Base-by-base conservation (phyloP, 2,888 invertebrate species). In the Habrosyne pyritoides region DNA sequence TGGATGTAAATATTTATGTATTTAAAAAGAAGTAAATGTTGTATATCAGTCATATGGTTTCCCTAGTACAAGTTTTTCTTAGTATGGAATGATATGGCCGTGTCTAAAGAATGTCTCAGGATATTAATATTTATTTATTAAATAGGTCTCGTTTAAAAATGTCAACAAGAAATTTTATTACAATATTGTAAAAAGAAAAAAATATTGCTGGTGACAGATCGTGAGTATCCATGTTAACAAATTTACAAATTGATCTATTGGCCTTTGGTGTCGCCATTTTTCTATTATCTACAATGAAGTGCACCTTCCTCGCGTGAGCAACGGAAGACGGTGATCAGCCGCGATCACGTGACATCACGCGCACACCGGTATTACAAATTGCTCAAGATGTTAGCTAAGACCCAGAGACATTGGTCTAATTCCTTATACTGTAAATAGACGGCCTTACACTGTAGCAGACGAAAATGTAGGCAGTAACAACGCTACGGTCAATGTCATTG, bases 311-410 rank as follows among this genome's bases (percentile, higher is more conserved):
- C 21, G 67, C 69, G 66, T 73, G 79, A 68, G 59, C 58, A 56
- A 47, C 81, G 83, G 82, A 83, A 73, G 73, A 68, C 59, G 61
- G 52, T 66, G 59, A 79, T 81, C 77, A 76, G 60, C 53, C 56
- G 54, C 56, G 18, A 61, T 63, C 61, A 60, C 61, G 61, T 63
- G 60, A 61, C 57, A n/a, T 51, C 53, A 57, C 51, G 55, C 58
- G 66, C 57, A 54, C 55, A 49, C 53, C 61, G 61, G 52, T 55
- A 58, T 54, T 21, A 28, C 56, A 49, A 61, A 47, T 55, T 55
- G 57, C 22, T 53, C 56, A 56, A 63, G 60, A 57, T 57, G 56
- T 42, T 53, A 58, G 21, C 14, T 36, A 52, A 54, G 55, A 26
- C 53, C 47, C 47, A 53, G 52, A 54, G 52, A 55, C 54, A 58